These are phyloP conservation scores for Tupaia tana DNA, from an alignment of 2,113 vertebrate genomes.

Conservation along the genomic window DNA sequence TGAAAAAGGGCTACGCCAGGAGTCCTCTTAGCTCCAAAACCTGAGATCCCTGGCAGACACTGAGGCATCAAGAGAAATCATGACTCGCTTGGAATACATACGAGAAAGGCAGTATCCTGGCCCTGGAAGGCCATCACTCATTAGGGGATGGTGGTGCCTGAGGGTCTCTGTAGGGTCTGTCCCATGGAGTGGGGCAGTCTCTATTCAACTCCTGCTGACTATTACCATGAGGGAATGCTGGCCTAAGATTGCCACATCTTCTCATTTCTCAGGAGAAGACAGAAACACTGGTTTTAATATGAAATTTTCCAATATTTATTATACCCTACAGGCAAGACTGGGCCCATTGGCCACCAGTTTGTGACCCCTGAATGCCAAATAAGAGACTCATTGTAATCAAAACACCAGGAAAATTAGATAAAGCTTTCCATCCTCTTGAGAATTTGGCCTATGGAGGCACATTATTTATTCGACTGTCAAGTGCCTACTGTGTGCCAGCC, in stretches of 20 bases:
- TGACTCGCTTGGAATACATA: neutral
- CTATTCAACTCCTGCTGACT: neutral
- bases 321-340: neutral
- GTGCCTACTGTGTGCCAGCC: neutral
- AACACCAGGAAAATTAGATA: neutral
- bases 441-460: neutral
- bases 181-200: neutral
- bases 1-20: neutral
- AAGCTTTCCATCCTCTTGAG: conserved; percentile 11
- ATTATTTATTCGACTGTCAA: neutral
- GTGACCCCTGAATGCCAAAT: neutral
- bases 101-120: neutral
- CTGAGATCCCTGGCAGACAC: neutral
- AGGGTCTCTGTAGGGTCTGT: neutral
- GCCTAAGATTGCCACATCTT: neutral
- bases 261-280: neutral
- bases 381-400: conserved; percentile 11
- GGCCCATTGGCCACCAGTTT: neutral
- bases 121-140: accelerated
- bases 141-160: accelerated
- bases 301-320: conserved; percentile 17
- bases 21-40: neutral
- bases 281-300: neutral
- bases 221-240: neutral
- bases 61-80: accelerated